Evolutionary conservation across 2,888 invertebrate genomes (phyloP).

Genomic region (Troilus luridus): DNA sequence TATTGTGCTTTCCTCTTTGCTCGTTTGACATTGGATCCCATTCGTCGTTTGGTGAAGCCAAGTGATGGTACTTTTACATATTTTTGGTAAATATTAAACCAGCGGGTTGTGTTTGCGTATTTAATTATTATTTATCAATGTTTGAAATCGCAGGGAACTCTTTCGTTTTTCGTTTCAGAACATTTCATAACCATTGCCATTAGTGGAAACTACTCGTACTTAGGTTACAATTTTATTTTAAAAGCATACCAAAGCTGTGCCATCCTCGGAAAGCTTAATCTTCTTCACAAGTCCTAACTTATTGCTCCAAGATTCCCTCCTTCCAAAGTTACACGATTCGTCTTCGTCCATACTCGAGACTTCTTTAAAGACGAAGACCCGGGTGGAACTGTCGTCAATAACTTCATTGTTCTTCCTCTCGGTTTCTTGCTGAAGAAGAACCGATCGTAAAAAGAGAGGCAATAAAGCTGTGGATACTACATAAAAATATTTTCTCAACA

Average conservation of each 20-base stretch:
- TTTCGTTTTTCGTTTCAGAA: too few species aligned
- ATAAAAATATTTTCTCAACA: background rate
- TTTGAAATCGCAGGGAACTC: too few species aligned
- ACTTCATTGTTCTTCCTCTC: background rate
- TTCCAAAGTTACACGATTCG: background rate
- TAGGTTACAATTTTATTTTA: background rate
- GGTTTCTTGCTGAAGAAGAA: background rate
- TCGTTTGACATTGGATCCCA: too few species aligned
- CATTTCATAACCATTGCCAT: too few species aligned
- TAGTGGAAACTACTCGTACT: too few species aligned
- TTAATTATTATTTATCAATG: too few species aligned
- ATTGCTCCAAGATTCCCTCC: background rate
- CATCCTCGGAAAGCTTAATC: background rate
- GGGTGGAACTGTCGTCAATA: background rate
- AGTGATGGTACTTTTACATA: too few species aligned
- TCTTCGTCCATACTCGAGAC: slow-evolving; percentile 1
- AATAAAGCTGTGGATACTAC: background rate
- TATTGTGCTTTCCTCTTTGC: too few species aligned
- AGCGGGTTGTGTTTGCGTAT: too few species aligned
- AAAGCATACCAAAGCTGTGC: background rate
- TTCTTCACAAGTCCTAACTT: slow-evolving; percentile 12
- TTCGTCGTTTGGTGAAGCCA: too few species aligned
- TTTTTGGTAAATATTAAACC: too few species aligned
- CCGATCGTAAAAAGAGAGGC: background rate
- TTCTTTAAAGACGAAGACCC: slow-evolving; percentile 1